These are phyloP conservation scores for Poeciliopsis paucimaculata DNA, from an alignment of 2,797 vertebrate species.

Conservation along the genomic window DNA sequence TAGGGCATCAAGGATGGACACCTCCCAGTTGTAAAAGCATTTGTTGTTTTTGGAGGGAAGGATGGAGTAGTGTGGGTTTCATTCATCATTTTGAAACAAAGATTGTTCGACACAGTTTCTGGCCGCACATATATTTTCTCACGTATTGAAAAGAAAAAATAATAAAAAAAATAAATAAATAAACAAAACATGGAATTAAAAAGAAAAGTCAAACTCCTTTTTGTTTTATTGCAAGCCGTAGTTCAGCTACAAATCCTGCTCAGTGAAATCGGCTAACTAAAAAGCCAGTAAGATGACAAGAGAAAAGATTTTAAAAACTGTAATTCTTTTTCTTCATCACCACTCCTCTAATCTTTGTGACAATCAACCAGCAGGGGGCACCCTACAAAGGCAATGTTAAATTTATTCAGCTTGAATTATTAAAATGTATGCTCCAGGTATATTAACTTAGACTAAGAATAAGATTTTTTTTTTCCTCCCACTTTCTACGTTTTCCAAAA, in stretches of 20 bases:
- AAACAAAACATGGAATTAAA: neutral
- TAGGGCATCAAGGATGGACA: neutral
- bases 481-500: neutral
- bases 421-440: neutral
- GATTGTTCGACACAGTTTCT: neutral
- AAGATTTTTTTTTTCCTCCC: neutral
- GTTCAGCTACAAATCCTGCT: neutral
- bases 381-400: neutral
- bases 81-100: neutral
- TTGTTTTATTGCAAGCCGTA: neutral
- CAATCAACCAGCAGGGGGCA: neutral
- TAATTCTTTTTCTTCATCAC: neutral
- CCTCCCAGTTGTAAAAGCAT: neutral
- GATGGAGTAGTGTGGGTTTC: neutral
- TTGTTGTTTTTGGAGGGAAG: neutral
- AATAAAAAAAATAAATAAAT: too few species aligned
- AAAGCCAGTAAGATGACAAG: neutral
- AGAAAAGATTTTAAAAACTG: neutral
- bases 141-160: neutral
- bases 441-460: neutral
- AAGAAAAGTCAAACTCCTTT: neutral
- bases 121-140: neutral
- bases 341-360: neutral
- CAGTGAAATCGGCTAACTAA: neutral
- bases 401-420: neutral